These are phyloP conservation scores for Takifugu bimaculatus DNA, from an alignment of 2,113 vertebrate species.

Conservation along the genomic window DNA sequence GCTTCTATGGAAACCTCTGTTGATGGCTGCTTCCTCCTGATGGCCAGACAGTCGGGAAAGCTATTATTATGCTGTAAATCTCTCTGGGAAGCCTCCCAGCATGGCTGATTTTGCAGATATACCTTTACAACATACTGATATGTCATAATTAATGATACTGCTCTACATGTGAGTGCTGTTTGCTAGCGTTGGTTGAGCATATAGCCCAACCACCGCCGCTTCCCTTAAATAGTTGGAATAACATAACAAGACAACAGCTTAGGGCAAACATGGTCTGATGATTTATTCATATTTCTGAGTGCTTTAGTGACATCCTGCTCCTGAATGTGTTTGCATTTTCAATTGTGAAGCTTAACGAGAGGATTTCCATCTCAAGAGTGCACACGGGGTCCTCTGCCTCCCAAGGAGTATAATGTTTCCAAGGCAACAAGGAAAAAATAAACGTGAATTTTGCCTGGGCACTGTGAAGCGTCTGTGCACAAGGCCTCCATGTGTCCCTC, in stretches of 20 bases:
- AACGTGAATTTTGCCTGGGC: conserved; percentile 41
- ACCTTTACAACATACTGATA: not conserved
- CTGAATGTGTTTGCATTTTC: conserved; percentile 46
- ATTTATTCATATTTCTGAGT: conserved; percentile 28
- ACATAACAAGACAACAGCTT: conserved; percentile 1
- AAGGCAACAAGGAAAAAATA: conserved; percentile 58
- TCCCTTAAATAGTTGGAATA: conserved; percentile 15
- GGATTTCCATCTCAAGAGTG: conserved; percentile 49
- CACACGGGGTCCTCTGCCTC: conserved; percentile 30
- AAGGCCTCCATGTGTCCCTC: conserved; percentile 41
- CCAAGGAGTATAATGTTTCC: conserved; percentile 44
- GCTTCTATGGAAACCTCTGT: conserved; percentile 7
- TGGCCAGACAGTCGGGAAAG: conserved; percentile 7
- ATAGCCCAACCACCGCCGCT: not conserved
- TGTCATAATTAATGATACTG: not conserved
- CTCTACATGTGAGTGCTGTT: not conserved
- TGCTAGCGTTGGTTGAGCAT: not conserved
- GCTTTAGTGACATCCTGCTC: conserved; percentile 22
- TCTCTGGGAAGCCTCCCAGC: not conserved
- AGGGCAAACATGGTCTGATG: conserved; percentile 6
- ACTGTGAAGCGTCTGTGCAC: conserved; percentile 41
- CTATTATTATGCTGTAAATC: not conserved
- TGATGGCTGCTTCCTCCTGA: conserved; percentile 2
- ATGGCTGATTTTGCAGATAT: conserved; percentile 10
- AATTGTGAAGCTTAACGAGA: conserved; percentile 38